Conservation (phyloP, 2,888 invertebrate species). For the Ctenicera cuprea region DNA sequence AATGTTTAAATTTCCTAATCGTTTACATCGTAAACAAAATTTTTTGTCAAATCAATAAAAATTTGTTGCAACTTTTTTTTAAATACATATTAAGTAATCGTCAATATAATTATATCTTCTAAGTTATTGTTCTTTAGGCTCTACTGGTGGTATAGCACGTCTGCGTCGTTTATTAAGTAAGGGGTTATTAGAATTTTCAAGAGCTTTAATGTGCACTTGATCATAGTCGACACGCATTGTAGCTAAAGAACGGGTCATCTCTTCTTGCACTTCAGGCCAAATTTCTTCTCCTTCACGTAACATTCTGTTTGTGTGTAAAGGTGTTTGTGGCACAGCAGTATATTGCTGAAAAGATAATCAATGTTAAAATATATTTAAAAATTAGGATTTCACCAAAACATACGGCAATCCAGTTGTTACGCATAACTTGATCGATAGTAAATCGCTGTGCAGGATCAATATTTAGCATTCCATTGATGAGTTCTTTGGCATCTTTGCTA, state of each 20-base stretch:
- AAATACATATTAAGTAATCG: too few relatives aligned
- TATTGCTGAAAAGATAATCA: slow-evolving; percentile 72
- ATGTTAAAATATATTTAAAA: slow-evolving; percentile 24
- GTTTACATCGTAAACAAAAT: too few relatives aligned
- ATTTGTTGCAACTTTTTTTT: neutral
- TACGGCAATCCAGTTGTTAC: slow-evolving; percentile 91
- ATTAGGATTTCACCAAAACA: slow-evolving; percentile 70
- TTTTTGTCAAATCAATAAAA: slow-evolving; percentile 10
- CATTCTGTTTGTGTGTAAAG: slow-evolving; percentile 92
- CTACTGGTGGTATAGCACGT: slow-evolving; percentile 47
- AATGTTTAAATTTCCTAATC: neutral
- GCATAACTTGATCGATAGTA: slow-evolving; percentile 93
- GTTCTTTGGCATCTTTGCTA: slow-evolving; percentile 94
- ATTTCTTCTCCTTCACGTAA: slow-evolving; percentile 93
- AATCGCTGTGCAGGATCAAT: slow-evolving; percentile 94
- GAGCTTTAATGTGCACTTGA: slow-evolving; percentile 93
- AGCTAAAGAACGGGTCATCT: slow-evolving; percentile 97
- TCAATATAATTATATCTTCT: slow-evolving; percentile 2
- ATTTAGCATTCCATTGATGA: slow-evolving; percentile 95
- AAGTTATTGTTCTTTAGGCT: slow-evolving; percentile 54
- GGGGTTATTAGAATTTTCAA: slow-evolving; percentile 95
- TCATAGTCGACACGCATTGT: slow-evolving; percentile 99
- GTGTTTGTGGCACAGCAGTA: slow-evolving; percentile 95
- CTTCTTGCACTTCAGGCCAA: slow-evolving; percentile 99
- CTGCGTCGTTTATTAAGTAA: slow-evolving; percentile 90